These are phyloP conservation scores for Crotalus horridus DNA, from an alignment of 2,113 vertebrate genomes.

Conservation along the genomic window DNA sequence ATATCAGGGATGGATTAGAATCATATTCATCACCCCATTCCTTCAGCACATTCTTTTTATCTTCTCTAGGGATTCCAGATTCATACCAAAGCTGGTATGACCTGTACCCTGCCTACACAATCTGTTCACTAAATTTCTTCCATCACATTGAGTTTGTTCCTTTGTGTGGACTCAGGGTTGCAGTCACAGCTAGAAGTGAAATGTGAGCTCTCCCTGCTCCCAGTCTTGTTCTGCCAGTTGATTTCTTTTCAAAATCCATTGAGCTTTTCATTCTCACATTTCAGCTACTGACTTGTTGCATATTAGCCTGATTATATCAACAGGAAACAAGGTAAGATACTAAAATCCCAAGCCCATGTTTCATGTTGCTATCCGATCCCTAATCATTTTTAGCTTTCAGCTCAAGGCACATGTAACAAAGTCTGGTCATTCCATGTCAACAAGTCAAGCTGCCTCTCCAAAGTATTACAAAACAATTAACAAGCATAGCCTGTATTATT, in stretches of 20 bases:
- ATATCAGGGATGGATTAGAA: neutral
- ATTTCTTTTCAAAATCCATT: neutral
- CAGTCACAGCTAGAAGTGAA: neutral
- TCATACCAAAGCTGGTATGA: neutral
- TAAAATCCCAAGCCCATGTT: constrained; percentile 4
- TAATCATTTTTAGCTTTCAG: neutral
- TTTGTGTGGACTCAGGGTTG: neutral
- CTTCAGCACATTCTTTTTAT: neutral
- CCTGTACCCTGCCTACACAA: neutral
- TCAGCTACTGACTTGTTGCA: neutral
- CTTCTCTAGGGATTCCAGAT: neutral
- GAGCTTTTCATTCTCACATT: neutral
- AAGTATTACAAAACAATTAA: neutral
- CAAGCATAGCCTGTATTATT: neutral
- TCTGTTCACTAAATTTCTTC: neutral
- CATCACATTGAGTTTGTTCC: neutral
- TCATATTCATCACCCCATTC: neutral
- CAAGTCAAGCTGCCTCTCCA: neutral
- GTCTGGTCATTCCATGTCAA: neutral
- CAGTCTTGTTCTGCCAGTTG: constrained; percentile 4
- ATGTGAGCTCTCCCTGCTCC: neutral
- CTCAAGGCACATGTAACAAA: neutral
- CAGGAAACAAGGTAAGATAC: constrained; percentile 4
- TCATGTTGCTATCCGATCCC: constrained; percentile 3
- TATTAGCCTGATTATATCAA: constrained; percentile 9